Evolutionary conservation across 1,140 invertebrate genomes (phyloP), one percentile per base, ranked within the genome.

Genomic region (Rhopalosiphum maidis): DNA sequence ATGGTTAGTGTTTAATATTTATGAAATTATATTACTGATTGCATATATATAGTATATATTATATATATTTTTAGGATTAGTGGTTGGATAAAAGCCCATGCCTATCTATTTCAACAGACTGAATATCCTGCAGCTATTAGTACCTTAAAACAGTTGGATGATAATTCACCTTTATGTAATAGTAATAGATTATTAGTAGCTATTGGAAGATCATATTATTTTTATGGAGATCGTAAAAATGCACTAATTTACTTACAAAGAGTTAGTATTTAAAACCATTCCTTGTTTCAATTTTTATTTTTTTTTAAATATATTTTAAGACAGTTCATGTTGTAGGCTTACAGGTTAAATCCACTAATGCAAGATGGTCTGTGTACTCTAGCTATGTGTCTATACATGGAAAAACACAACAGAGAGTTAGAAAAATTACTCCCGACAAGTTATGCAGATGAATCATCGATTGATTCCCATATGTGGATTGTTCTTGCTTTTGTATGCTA

Each of bases 81-180:
- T 93, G 95, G 95, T 11, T 97, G 97, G 97, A 96, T 97, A 48
- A 97, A 97, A 95, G 97, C 96, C 2, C 96, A 97, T 93, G 96
- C 96, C 51, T 96, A 96, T 87, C 95, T 97, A 94, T 96, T 96
- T 94, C 96, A 96, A 93, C 95, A 96, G 92, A 83, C 37, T 9
- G 97, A 97, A 94, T 97, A 97, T 94, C 95, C 95, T 82, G 95
- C 96, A 94, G 97, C 97, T 22, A 95, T 97, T 3, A 95, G 95
- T 43, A 96, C 96, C 23, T 96, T 97, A 86, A 96, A 96, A 93
- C 95, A 96, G 25, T 95, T 97, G 22, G 97, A 97, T 94, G 96
- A 96, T 83, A 95, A 95, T 83, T 96, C 96, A 93, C 94, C 95
- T 68, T 95, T 97, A 30, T 95, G 96, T 93, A 96, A 97, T 94